phyloP scores from a whole-genome alignment of 1,140 invertebrate genomes.

The Drosophila nigromelanica region DNA sequence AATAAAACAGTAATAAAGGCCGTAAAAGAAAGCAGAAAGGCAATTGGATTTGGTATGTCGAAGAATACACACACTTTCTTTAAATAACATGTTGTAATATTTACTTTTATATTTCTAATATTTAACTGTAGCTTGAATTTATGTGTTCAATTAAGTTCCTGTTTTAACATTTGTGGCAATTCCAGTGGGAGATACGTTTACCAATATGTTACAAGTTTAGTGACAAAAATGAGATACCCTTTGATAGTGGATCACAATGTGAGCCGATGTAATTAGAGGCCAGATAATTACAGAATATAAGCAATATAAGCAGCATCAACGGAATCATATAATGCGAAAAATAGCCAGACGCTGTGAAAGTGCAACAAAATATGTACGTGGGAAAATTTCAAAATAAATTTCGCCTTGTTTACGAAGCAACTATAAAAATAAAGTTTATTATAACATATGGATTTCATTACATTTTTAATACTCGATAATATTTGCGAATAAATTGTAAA shows the following conservation, averaged over 20 bases:
- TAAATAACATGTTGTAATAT: background rate
- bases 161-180: too few relatives aligned
- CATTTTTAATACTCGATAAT: too few relatives aligned
- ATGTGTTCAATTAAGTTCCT: too few relatives aligned
- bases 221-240: background rate
- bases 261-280: conserved; percentile 55
- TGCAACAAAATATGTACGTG: background rate
- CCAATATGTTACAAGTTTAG: background rate
- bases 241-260: background rate
- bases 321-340: background rate
- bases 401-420: too few relatives aligned
- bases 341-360: conserved; percentile 4
- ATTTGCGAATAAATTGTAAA: too few relatives aligned
- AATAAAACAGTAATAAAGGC: conserved; percentile 67
- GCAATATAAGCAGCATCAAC: conserved; percentile 33
- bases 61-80: conserved; percentile 1
- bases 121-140: too few relatives aligned
- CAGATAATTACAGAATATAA: conserved; percentile 45
- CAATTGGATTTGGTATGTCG: background rate
- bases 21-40: conserved; percentile 32
- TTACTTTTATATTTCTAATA: too few relatives aligned
- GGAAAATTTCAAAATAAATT: too few relatives aligned
- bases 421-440: too few relatives aligned
- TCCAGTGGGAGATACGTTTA: background rate
- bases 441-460: too few relatives aligned